Base-by-base conservation (phyloP, 2,888 invertebrate genomes). In the Psylliodes chrysocephalus region DNA sequence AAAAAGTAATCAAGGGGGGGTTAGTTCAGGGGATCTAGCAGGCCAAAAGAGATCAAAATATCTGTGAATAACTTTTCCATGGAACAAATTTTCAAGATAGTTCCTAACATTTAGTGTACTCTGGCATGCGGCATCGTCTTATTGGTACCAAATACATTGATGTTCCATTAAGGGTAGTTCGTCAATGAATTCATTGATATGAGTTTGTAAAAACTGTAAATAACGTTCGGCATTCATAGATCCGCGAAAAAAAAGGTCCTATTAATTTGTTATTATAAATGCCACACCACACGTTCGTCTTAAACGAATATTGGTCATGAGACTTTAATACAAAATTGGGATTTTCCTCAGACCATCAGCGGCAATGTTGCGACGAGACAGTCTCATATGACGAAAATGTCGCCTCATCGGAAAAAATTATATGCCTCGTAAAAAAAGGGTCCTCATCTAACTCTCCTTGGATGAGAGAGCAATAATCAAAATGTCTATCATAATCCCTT, bases 31-130 rank as follows among this genome's bases (percentile, higher is more conserved):
- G 44, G 25, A 56, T 61, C 60, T 64, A 33, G 60, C 18, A 38
- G 54, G 49, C 49, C 47, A 22, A 47, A 47, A 25, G 3, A 47
- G 33, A 33, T 63, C 60, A 14, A 53, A 63, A 53, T 63, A 56
- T 56, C 56, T 42, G 56, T 30, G 28, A 8, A 57, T 55, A 53
- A 60, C 18, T 42, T 44, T 44, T 61, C 28, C 55, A 59, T 63
- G 19, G 25, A 63, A 59, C 30, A 38, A 47, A 47, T 59, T 8
- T 42, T 46, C 60, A 57, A 63, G 49, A 40, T 52, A 52, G 42
- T 44, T 22, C 22, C 51, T 60, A 60, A 63, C 52, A 49, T 49
- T 47, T 22, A 60, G 6, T 14, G 44, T 64, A 61, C 60, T 64
- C 19, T 51, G 52, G 38, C 61, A 53, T 52, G 53, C 3, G 28